Evolutionary conservation across 2,888 invertebrate genomes (phyloP), one percentile per base, ranked within the genome.

Genomic region (Tethea ocularis): DNA sequence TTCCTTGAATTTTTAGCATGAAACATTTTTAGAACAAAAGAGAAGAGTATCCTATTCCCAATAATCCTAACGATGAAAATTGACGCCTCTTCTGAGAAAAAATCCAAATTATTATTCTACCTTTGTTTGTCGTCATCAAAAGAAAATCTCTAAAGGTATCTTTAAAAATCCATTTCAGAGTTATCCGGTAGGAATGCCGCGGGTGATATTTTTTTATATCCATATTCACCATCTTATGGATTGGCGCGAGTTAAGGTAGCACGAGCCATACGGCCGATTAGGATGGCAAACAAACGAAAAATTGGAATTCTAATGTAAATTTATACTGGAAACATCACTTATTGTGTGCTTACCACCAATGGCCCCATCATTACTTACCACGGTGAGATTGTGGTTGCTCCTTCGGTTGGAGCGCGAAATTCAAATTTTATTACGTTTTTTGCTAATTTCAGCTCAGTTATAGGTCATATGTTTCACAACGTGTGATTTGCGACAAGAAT

Each of bases 71-170:
- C 72, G 77, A 80, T 59, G 71, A 74, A 77, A 78, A 76, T 76
- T 76, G 70, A 70, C 71, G 74, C 69, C 73, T 70, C 67, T 67
- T 57, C 52, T 63, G 61, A 64, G 75, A 75, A 74, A 69, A 69
- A 74, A 76, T 75, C 75, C 46, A 75, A 82, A 83, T 84, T 80
- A 83, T 84, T 77, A 80, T 78, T 82, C 72, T 67, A 71, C 77
- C 73, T 82, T 84, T 85, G 82, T 85, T 83, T 85, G 81, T 74
- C 63, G 59, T 77, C 78, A 77, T 83, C 80, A 83, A 84, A 86
- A 75, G 75, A 66, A 77, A 80, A 66, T 64, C 71, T 72, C 72
- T 55, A 51, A 57, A 68, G 66, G 69, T 72, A 75, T 74, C 68
- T 81, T 80, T 78, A 75, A 78, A 78, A 79, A 78, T 74, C 74